phyloP scores from a whole-genome alignment of 92 coral and sea anemone species.

The Chrysogorgia sp. region DNA sequence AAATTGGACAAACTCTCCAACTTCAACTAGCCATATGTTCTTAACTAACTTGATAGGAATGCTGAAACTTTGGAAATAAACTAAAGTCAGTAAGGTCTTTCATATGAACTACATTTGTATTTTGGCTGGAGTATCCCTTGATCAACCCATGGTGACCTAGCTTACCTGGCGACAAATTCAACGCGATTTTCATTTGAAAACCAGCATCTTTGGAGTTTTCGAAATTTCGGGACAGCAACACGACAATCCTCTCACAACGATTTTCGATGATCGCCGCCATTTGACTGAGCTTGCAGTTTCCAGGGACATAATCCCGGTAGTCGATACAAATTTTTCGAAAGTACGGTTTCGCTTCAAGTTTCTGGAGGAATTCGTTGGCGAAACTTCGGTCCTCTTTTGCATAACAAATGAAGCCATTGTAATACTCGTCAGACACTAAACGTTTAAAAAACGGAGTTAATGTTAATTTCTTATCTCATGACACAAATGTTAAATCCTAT shows the following conservation, averaged over 20 bases:
- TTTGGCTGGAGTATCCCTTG: too few relatives aligned
- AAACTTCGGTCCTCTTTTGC: conserved; percentile 71
- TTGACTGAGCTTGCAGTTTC: conserved; percentile 44
- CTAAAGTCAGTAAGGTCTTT: too few relatives aligned
- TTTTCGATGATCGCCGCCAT: conserved; percentile 68
- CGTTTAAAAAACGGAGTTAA: background rate
- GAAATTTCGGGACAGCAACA: conserved; percentile 79
- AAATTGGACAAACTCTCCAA: too few relatives aligned
- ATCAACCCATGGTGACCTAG: too few relatives aligned
- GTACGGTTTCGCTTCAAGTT: conserved; percentile 74
- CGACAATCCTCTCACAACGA: conserved; percentile 70
- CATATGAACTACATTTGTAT: too few relatives aligned
- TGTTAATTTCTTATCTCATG: background rate
- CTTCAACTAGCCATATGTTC: too few relatives aligned
- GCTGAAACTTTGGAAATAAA: too few relatives aligned
- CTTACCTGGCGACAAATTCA: conserved; percentile 83
- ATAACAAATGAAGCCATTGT: conserved; percentile 86
- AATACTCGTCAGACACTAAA: conserved; percentile 61
- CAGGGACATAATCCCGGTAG: conserved; percentile 77
- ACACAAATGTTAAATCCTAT: background rate
- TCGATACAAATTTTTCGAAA: conserved; percentile 72
- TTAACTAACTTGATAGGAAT: too few relatives aligned
- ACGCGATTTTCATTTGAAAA: conserved; percentile 77
- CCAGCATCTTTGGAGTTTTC: conserved; percentile 68
- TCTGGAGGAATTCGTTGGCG: conserved; percentile 67